These are phyloP conservation scores for Lordiphosa collinella DNA, from an alignment of 1,140 invertebrate species.

Conservation along the genomic window DNA sequence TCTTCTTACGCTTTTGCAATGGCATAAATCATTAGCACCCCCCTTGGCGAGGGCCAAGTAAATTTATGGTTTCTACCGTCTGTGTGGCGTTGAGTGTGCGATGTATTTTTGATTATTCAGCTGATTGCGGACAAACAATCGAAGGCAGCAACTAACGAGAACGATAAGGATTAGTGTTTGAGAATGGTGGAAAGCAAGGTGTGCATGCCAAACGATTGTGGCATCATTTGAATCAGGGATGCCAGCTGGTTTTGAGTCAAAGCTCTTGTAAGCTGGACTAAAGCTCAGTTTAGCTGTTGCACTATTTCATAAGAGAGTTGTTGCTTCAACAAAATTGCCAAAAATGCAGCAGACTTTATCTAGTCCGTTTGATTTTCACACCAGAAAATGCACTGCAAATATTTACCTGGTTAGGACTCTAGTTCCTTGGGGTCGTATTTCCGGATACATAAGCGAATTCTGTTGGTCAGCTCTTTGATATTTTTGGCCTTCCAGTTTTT, in stretches of 20 bases:
- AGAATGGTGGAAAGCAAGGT: slow-evolving; percentile 11
- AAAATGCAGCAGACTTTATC: too few relatives aligned
- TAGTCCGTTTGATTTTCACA: too few relatives aligned
- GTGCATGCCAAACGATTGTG: not conserved
- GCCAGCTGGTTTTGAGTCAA: not conserved
- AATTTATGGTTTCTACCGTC: slow-evolving; percentile 56
- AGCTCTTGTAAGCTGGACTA: too few relatives aligned
- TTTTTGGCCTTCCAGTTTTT: too few relatives aligned
- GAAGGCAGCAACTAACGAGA: slow-evolving; percentile 38
- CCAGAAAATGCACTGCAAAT: too few relatives aligned
- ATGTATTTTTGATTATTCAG: slow-evolving; percentile 59
- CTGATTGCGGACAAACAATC: slow-evolving; percentile 70
- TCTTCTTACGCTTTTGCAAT: slow-evolving; percentile 37
- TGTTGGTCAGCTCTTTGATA: too few relatives aligned
- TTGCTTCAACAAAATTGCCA: too few relatives aligned
- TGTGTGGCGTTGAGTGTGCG: slow-evolving; percentile 45
- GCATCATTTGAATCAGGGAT: not conserved
- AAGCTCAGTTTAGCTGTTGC: too few relatives aligned
- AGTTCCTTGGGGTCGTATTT: too few relatives aligned
- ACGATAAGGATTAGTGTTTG: not conserved
- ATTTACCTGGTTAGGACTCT: too few relatives aligned
- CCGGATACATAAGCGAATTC: too few relatives aligned
- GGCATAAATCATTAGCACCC: slow-evolving; percentile 65
- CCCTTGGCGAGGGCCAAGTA: slow-evolving; percentile 16
- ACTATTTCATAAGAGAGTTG: too few relatives aligned